Evolutionary conservation across 2,888 invertebrate genomes (phyloP), one percentile per base, ranked within the genome.

Genomic region (Ischnura elegans): DNA sequence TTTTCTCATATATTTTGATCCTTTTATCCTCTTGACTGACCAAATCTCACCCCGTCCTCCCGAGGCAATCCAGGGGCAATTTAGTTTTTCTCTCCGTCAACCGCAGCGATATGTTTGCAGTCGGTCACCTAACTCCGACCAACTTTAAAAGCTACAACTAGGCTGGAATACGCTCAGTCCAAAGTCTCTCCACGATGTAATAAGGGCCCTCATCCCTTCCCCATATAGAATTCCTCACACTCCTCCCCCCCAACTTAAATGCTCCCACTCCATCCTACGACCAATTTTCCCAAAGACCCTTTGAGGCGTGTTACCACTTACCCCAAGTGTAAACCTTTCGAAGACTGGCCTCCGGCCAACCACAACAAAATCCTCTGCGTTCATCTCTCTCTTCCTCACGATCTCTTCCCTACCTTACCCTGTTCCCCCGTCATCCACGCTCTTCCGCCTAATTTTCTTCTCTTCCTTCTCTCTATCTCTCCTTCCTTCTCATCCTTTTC

Each of bases 251-350:
- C 43, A 43, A 25, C 86, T n/a, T 10, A 86, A 21, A n/a, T 46
- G 21, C 86, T 46, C 43, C 25, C n/a, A 29, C 51, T 8, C 61
- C 87, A 36, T 61, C n/a, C n/a, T n/a, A n/a, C n/a, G n/a, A n/a
- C 90, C 90, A 61, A 61, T 43, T 42, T 47, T 51, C 87, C 43
- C 21, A 61, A 36, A 36, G 76, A 61, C 45, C 93, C 86, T 93
- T 93, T 93, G 93, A 93, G 86, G 93, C 93, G 93, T 87, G 93
- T 93, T 86, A 93, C 93, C 93, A 93, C 93, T 93, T 93, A 87
- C 86, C 93, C 93, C 93, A 87, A 93, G 87, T 93, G 87, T 93
- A 93, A 93, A 93, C 93, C 87, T 87, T 87, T 93, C 93, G 55
- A 42, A 87, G 93, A 61, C 86, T 93, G 93, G 93, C 93, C 87